phyloP scores from a whole-genome alignment of 2,797 vertebrate species.

The Oreortyx pictus region DNA sequence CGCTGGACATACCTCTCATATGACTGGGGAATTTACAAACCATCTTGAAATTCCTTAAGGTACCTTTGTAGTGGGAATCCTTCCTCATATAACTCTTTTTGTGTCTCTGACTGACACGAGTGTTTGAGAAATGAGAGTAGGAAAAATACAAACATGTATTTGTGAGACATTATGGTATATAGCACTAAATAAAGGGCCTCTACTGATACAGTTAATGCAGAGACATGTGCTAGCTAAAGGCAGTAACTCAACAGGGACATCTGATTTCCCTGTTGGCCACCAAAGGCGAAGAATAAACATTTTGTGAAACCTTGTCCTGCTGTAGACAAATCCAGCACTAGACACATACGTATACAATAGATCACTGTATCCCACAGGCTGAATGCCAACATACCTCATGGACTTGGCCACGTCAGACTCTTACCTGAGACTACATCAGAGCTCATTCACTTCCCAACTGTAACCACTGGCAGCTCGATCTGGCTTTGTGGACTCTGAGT shows the following conservation, averaged over 20 bases:
- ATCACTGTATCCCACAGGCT: neutral
- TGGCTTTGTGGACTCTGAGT: neutral
- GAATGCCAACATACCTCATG: fast-evolving
- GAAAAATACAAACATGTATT: neutral
- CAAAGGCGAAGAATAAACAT: neutral
- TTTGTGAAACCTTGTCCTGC: neutral
- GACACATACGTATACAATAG: neutral
- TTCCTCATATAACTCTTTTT: neutral
- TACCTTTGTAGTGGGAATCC: neutral
- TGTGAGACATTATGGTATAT: neutral
- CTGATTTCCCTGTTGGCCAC: neutral
- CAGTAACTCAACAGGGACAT: neutral
- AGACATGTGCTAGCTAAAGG: neutral
- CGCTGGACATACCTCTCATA: fast-evolving
- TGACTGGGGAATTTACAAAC: neutral
- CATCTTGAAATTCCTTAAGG: neutral
- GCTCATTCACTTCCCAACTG: neutral
- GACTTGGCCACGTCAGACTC: neutral
- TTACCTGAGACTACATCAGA: neutral
- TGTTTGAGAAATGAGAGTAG: neutral
- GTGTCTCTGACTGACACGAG: neutral
- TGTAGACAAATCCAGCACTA: neutral
- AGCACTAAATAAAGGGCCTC: neutral
- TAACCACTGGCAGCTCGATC: neutral
- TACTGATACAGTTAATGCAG: neutral